Evolutionary conservation across 1,140 invertebrate genomes (phyloP).

Genomic region (Diabrotica virgifera): DNA sequence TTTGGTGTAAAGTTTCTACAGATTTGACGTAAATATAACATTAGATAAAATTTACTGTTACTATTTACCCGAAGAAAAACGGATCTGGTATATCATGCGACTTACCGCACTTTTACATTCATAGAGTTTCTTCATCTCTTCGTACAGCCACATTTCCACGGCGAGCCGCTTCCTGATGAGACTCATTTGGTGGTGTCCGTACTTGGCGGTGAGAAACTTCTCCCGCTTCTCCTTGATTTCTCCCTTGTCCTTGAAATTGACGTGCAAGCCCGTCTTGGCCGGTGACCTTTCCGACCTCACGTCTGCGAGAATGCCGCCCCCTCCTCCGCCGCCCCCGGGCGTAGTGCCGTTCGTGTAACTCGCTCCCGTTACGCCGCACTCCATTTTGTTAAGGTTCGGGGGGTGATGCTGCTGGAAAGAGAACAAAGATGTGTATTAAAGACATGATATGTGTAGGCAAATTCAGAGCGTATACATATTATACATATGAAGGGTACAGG

Average conservation of each 20-base stretch:
- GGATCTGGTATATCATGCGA: neutral
- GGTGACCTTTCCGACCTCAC: conserved; percentile 64
- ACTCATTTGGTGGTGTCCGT: conserved; percentile 95
- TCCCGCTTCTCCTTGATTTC: conserved; percentile 81
- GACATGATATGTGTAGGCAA: neutral
- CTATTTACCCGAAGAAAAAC: neutral
- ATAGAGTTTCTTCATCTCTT: conserved; percentile 88
- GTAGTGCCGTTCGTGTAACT: conserved; percentile 34
- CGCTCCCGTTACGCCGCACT: conserved; percentile 47
- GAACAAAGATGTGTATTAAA: neutral
- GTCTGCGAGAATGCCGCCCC: conserved; percentile 49
- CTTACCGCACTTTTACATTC: conserved; percentile 49
- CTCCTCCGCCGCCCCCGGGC: conserved; percentile 27
- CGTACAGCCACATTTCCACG: conserved; percentile 97
- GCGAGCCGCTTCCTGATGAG: conserved; percentile 90
- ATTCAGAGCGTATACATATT: too few relatives aligned
- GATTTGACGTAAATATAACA: neutral
- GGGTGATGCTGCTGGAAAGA: conserved; percentile 13
- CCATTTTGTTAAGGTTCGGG: conserved; percentile 39
- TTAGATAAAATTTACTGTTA: neutral
- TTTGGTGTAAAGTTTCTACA: neutral
- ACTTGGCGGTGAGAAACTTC: conserved; percentile 95
- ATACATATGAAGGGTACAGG: too few relatives aligned
- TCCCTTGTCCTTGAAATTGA: conserved; percentile 84
- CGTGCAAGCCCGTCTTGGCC: conserved; percentile 75